phyloP scores from a whole-genome alignment of 1,140 invertebrate genomes.

The Magallana ariakensis region DNA sequence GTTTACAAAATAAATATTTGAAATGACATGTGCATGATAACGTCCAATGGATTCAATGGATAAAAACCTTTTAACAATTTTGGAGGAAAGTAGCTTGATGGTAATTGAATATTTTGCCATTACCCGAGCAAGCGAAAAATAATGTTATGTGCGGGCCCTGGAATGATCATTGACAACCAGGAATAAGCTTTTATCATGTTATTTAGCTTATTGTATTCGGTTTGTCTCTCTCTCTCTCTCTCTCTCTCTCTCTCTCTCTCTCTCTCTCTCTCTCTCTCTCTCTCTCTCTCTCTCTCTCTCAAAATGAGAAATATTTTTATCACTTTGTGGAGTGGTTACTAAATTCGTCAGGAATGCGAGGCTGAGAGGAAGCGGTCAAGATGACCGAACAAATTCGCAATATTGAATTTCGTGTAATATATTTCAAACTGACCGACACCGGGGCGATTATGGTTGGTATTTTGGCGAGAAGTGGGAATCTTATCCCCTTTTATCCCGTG shows the following conservation, averaged over 20 bases:
- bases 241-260: not conserved
- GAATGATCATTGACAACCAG: constrained; percentile 19
- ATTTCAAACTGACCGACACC: constrained; percentile 31
- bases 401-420: constrained; percentile 40
- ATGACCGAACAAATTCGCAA: constrained; percentile 41
- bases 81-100: not conserved
- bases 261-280: not conserved
- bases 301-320: not conserved
- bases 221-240: not conserved
- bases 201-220: not conserved
- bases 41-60: not conserved
- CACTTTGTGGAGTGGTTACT: constrained; percentile 29
- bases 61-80: constrained; percentile 18
- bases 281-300: not conserved
- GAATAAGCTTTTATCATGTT: not conserved
- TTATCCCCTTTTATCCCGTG: constrained; percentile 30
- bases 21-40: not conserved
- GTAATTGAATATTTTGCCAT: constrained; percentile 12
- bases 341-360: constrained; percentile 17
- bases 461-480: constrained; percentile 4
- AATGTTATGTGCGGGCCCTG: not conserved
- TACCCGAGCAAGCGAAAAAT: not conserved
- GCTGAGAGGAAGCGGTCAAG: not conserved
- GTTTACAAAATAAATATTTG: too few relatives aligned
- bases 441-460: constrained; percentile 8